Base-by-base conservation (phyloP, 2,888 invertebrate species). In the Parnassius orleans region DNA sequence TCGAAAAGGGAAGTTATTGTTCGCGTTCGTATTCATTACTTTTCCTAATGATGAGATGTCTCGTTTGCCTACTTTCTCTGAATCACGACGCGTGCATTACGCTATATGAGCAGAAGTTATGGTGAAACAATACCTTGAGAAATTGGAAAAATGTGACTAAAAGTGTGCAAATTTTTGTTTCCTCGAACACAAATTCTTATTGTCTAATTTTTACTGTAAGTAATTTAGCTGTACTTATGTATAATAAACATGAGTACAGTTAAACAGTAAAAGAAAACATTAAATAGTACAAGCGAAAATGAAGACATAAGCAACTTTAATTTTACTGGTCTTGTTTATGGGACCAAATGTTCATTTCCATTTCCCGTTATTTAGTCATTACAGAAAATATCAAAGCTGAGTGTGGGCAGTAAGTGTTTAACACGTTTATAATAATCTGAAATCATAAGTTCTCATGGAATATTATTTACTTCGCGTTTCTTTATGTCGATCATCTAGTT, bases 31-130 rank as follows among this genome's bases (percentile, higher is more conserved):
- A 69, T 70, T 66, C 66, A 72, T 71, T 76, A 74, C 73, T 68
- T 67, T 75, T 75, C 72, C 71, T 79, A 78, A 80, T 74, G 74
- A 71, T 68, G 70, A 65, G 57, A 56, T 66, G 72, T 66, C 71
- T 77, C 72, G 77, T 80, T 77, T 79, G 73, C 75, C 71, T 70
- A 81, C 82, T 83, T 82, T 83, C 80, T 74, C 80, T 68, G 58
- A 56, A 67, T n/a, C 43, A 15, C 65, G 69, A 48, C 74, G 71
- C 70, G 67, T 75, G 73, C 60, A 69, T 76, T 79, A 80, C 77
- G 82, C 78, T 79, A 80, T 69, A 66, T 65, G 66, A 70, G 69
- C 60, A 58, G 62, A 60, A 60, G 64, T 59, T 65, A 58, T 60
- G 63, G 55, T 67, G 69, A 76, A 68, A 82, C 81, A 82, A 83